These are phyloP conservation scores for Thaumatotibia leucotreta DNA, from an alignment of 1,140 invertebrate genomes.

Conservation along the genomic window DNA sequence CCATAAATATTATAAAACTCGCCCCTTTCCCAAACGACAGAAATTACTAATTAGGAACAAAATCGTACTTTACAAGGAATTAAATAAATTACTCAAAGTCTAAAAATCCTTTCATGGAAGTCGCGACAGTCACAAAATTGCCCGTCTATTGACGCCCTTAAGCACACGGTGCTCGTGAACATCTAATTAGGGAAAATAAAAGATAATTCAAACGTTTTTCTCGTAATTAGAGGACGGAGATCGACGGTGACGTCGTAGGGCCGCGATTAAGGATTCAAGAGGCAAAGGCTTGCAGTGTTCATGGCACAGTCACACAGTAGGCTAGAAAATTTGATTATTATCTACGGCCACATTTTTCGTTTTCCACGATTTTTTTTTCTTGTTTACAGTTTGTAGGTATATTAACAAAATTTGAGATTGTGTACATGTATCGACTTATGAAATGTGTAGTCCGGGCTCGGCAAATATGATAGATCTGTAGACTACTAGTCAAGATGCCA, in stretches of 20 bases:
- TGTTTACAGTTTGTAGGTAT: too few species aligned
- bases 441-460: too few species aligned
- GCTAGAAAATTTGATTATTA: too few species aligned
- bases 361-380: too few species aligned
- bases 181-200: slow-evolving; percentile 42
- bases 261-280: slow-evolving; percentile 54
- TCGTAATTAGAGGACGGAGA: slow-evolving; percentile 13
- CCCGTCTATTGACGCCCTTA: not conserved
- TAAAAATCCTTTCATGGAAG: not conserved
- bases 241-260: slow-evolving; percentile 14
- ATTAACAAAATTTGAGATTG: too few species aligned
- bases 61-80: not conserved
- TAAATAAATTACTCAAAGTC: not conserved
- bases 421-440: too few species aligned
- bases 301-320: not conserved
- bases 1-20: not conserved
- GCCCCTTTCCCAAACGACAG: not conserved
- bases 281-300: slow-evolving; percentile 20
- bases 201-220: slow-evolving; percentile 14
- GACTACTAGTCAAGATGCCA: too few species aligned
- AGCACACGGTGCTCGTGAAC: not conserved
- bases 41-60: not conserved
- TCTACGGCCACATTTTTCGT: too few species aligned
- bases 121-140: slow-evolving; percentile 2
- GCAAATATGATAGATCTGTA: too few species aligned